Evolutionary conservation across 2,113 vertebrate species (phyloP).

Genomic region (Lepus europaeus): DNA sequence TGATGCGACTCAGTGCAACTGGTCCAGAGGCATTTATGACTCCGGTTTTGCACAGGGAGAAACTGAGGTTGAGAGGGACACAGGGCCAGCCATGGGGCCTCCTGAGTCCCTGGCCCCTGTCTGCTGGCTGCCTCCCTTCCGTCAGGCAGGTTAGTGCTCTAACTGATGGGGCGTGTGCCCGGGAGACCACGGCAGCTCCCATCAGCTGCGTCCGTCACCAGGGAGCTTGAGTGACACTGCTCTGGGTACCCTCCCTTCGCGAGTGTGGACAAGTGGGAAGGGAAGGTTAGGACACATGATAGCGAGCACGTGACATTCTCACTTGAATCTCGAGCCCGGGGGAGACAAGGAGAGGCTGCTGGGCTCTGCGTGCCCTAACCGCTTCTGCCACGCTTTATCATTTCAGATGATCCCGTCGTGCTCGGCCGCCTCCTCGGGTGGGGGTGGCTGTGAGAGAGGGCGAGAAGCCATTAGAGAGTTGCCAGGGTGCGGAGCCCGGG

Average conservation of each 20-base stretch:
- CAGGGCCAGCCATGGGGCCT: not conserved
- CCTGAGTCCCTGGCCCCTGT: no score
- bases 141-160: not conserved
- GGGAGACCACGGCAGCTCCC: not conserved
- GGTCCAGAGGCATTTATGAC: not conserved
- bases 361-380: constrained; percentile 67
- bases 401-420: constrained; percentile 81
- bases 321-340: not conserved
- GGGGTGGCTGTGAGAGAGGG: not conserved
- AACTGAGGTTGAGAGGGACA: not conserved
- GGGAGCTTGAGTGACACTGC: not conserved
- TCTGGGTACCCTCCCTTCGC: not conserved
- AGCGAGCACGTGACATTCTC: not conserved
- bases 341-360: constrained; percentile 44
- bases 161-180: not conserved
- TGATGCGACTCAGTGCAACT: not conserved
- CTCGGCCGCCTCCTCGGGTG: constrained; percentile 69
- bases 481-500: constrained; percentile 75
- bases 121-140: not conserved
- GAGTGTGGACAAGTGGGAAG: not conserved
- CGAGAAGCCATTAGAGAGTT: constrained; percentile 72
- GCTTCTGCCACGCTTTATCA: constrained; percentile 83
- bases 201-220: fast-evolving
- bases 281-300: not conserved
- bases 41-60: not conserved